Evolutionary conservation across 1,140 invertebrate genomes (phyloP).

Genomic region (Cherax destructor): DNA sequence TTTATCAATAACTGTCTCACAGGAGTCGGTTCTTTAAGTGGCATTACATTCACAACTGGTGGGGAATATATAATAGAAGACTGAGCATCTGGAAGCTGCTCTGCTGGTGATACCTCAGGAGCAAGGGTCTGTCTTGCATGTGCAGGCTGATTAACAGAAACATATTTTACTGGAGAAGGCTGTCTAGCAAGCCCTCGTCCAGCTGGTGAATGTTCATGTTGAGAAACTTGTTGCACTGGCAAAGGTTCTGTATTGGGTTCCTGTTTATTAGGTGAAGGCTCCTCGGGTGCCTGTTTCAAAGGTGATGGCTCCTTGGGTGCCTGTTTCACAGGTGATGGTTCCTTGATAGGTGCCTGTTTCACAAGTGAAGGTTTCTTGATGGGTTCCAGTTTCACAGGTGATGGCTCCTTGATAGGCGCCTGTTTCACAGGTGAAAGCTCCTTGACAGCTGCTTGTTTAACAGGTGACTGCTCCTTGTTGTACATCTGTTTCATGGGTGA

Average conservation of each 20-base stretch:
- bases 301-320: slow-evolving; percentile 10
- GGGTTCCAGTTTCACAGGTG: not conserved
- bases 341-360: not conserved
- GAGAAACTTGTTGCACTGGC: not conserved
- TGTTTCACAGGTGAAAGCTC: slow-evolving; percentile 27
- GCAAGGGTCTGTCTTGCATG: not conserved
- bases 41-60: not conserved
- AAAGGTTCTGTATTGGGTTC: not conserved
- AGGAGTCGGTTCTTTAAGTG: slow-evolving; percentile 30
- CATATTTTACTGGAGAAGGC: not conserved
- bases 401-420: not conserved
- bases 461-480: slow-evolving; percentile 2
- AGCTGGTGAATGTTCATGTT: slow-evolving; percentile 23
- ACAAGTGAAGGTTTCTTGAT: slow-evolving; percentile 7
- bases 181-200: not conserved
- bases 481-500: not conserved
- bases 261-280: slow-evolving; percentile 32
- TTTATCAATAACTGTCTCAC: not conserved
- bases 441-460: not conserved
- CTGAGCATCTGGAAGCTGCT: not conserved
- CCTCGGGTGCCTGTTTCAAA: not conserved
- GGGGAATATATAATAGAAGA: not conserved
- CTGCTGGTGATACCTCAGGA: not conserved
- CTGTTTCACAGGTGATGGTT: slow-evolving; percentile 19
- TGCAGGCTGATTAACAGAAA: not conserved